Evolutionary conservation across 2,797 vertebrate species (phyloP), one percentile per base, ranked within the genome.

Genomic region (Pipistrellus nathusii): DNA sequence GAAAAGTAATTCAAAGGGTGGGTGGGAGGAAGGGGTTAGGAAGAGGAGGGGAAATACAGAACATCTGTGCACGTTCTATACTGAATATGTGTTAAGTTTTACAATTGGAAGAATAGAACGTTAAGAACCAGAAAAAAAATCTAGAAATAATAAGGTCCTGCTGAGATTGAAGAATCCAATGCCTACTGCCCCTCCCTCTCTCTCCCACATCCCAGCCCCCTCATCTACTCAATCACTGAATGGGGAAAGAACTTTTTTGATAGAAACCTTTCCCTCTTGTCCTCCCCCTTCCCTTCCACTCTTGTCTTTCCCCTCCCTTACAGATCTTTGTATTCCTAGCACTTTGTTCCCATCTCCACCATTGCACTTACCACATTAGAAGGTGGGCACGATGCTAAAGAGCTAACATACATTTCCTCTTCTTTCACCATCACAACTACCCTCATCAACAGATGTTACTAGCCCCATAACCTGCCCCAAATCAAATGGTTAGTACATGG

Each of bases 1-100:
- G 13, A 84, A 57, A 57, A 80, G 10, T 66, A 75, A 84, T n/a
- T 90, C 89, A 92, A 96, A 87, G 27, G 8, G 23, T 57, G 55
- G n/a, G 21, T 53, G 17, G 25, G 27, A 17, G 23, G 23, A 62
- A 55, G 30, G 18, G 48, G 0, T 35, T 14, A 84, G 32, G 25
- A 72, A 48, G 9, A 85, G 17, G 32, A 62, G 55, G 17, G 59
- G 35, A 57, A 53, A 6, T 84, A 78, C 18, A 59, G 88, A 73
- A 80, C 6, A 25, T 9, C 9, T 38, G 17, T 4, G 18, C 1
- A 14, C 51, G 21, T 95, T 68, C 44, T 23, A 66, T 6, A 32
- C 0, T 46, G 64, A 53, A 11, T 13, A 44, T 30, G 35, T 38
- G 5, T 38, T 30, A 78, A 51, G 23, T 57, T 91, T 82, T 85